phyloP scores from a whole-genome alignment of 2,888 invertebrate species.

The Slavum lentiscoides region DNA sequence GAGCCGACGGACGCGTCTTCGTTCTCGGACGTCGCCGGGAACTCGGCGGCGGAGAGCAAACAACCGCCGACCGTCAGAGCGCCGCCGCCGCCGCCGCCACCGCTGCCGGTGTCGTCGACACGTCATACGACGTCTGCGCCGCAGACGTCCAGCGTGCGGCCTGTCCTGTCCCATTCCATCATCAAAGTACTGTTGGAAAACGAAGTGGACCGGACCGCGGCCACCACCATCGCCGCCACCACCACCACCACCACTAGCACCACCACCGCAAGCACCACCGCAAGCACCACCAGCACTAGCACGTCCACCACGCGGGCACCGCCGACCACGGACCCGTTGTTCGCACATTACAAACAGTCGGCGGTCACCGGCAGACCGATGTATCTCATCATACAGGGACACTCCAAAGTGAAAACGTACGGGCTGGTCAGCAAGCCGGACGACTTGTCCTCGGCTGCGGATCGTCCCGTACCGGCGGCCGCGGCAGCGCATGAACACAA shows the following conservation, averaged over 20 bases:
- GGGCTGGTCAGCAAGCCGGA: conserved; percentile 62
- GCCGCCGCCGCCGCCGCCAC: conserved; percentile 22
- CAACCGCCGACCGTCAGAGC: conserved; percentile 47
- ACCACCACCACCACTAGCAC: conserved; percentile 49
- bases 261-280: conserved; percentile 40
- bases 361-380: conserved; percentile 64
- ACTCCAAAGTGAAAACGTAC: conserved; percentile 84
- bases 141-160: conserved; percentile 48
- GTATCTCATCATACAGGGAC: conserved; percentile 82
- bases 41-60: conserved; percentile 48
- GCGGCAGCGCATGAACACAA: conserved; percentile 20
- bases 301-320: conserved; percentile 52
- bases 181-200: conserved; percentile 55
- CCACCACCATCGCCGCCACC: conserved; percentile 46
- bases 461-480: not conserved
- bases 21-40: not conserved
- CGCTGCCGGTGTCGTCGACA: conserved; percentile 53
- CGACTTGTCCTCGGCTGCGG: not conserved
- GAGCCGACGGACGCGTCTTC: conserved; percentile 19
- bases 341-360: conserved; percentile 67
- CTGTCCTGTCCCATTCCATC: conserved; percentile 54
- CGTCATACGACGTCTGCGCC: conserved; percentile 8
- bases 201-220: conserved; percentile 56
- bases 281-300: conserved; percentile 51
- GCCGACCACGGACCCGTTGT: conserved; percentile 61